Conservation (phyloP, 2,797 vertebrate genomes). For the Acridotheres tristis region DNA sequence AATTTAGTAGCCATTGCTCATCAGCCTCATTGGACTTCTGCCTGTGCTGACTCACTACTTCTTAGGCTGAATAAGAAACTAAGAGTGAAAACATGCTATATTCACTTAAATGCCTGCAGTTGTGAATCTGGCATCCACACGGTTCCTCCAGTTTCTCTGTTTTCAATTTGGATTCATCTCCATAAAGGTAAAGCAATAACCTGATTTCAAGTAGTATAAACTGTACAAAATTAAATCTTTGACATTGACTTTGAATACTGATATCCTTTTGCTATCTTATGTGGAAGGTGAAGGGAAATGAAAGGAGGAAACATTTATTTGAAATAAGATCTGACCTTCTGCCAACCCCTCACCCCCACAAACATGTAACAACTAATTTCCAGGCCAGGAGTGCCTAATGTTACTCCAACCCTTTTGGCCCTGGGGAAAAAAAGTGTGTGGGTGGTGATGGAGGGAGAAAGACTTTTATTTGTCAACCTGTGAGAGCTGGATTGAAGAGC, state of each 20-base stretch:
- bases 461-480: slow-evolving; percentile 1
- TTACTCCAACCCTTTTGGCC: not conserved
- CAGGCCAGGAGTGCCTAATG: not conserved
- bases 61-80: not conserved
- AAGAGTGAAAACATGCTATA: not conserved
- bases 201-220: slow-evolving; percentile 43
- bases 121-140: slow-evolving; percentile 19
- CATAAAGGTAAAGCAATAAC: slow-evolving; percentile 64
- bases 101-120: not conserved
- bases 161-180: slow-evolving; percentile 65
- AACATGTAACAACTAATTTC: slow-evolving; percentile 17
- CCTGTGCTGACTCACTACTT: not conserved
- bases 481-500: not conserved
- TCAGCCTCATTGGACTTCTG: not conserved
- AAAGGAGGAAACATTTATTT: slow-evolving; percentile 46
- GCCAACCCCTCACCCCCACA: not conserved
- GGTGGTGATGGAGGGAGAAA: not conserved
- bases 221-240: slow-evolving; percentile 54
- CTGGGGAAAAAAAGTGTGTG: not conserved
- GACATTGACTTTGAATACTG: slow-evolving; percentile 1
- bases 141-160: slow-evolving; percentile 29
- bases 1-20: not conserved
- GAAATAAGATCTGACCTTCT: slow-evolving; percentile 41
- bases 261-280: slow-evolving; percentile 1
- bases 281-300: slow-evolving; percentile 37